phyloP scores from a whole-genome alignment of 2,113 vertebrate genomes.

The Microtus ochrogaster region DNA sequence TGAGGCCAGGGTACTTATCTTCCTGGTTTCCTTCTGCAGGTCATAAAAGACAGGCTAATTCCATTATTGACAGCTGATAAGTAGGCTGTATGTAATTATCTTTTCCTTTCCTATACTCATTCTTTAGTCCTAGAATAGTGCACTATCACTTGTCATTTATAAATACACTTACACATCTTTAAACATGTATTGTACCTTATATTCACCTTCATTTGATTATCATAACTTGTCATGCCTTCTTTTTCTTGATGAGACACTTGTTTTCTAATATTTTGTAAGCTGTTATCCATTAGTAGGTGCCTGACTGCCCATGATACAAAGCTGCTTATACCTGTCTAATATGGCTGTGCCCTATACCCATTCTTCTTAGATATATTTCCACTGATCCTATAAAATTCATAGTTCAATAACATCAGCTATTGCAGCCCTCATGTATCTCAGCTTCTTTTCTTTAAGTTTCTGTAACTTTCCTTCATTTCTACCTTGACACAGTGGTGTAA shows the following conservation, averaged over 20 bases:
- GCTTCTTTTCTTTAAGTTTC: neutral
- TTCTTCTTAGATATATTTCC: neutral
- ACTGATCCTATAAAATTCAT: neutral
- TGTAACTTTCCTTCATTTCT: neutral
- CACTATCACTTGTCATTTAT: neutral
- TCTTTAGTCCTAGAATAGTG: neutral
- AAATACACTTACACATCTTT: neutral
- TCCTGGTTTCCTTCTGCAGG: neutral
- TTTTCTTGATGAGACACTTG: neutral
- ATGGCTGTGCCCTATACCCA: neutral
- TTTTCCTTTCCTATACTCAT: fast-evolving
- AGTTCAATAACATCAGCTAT: neutral
- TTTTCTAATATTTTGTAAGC: neutral
- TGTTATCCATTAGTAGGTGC: neutral
- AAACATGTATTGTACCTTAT: neutral
- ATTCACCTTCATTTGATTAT: neutral
- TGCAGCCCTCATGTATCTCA: neutral
- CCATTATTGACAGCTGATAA: neutral
- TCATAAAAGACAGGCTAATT: neutral
- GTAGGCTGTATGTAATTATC: neutral
- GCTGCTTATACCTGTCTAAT: neutral
- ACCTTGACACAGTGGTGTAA: neutral
- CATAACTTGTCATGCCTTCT: neutral
- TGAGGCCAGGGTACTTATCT: neutral
- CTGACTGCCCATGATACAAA: neutral